phyloP scores from a whole-genome alignment of 2,797 vertebrate species.

The Nothura maculosa region DNA sequence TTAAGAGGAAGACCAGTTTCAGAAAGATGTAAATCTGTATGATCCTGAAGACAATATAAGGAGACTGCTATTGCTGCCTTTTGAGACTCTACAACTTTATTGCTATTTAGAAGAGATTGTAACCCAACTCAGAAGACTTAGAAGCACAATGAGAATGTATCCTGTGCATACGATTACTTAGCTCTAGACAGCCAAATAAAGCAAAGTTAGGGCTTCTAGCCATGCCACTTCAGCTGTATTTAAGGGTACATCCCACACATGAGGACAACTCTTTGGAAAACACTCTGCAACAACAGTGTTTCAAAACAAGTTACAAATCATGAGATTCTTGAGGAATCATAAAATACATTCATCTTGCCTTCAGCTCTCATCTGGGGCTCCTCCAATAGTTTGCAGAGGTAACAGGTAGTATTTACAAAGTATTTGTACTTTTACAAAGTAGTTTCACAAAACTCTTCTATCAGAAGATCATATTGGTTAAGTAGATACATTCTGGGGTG shows the following conservation, averaged over 20 bases:
- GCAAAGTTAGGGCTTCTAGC: background rate
- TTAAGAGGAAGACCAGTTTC: background rate
- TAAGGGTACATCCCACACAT: too few species aligned
- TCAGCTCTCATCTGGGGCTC: background rate
- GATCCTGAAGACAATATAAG: background rate
- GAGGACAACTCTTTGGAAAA: background rate
- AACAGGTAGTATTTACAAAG: background rate
- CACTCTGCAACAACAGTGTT: fast-evolving
- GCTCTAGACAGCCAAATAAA: background rate
- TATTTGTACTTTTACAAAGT: background rate
- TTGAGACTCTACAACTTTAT: background rate
- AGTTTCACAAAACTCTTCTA: background rate
- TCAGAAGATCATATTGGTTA: background rate
- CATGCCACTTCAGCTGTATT: background rate
- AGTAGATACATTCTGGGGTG: background rate
- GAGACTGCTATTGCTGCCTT: background rate
- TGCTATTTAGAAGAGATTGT: background rate
- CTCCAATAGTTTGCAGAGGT: background rate
- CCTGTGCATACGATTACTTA: fast-evolving
- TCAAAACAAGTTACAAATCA: background rate
- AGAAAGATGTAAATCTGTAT: background rate
- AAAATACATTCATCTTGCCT: background rate
- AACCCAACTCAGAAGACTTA: fast-evolving
- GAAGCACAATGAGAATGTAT: background rate
- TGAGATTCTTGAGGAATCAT: background rate